Conservation (phyloP, 1,140 invertebrate species). For the Ceratitis capitata region DNA sequence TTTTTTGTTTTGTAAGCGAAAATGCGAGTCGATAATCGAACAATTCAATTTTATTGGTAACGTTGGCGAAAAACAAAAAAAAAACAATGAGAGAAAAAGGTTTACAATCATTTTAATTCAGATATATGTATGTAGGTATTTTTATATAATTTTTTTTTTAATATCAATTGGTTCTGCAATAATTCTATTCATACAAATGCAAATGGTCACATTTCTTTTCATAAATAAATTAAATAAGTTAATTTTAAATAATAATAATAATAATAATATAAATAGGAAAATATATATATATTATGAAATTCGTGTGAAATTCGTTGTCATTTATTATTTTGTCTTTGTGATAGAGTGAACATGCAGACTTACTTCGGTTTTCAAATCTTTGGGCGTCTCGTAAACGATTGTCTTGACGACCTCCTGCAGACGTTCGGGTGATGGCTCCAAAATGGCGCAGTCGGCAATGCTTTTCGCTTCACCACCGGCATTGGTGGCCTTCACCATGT, state of each 20-base stretch:
- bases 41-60: constrained; percentile 39
- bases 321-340: constrained; percentile 32
- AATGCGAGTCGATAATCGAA: constrained; percentile 40
- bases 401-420: constrained; percentile 76
- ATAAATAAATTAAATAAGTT: not conserved
- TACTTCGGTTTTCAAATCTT: constrained; percentile 64
- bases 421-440: constrained; percentile 75
- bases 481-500: constrained; percentile 78
- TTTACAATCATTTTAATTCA: constrained; percentile 54
- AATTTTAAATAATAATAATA: not conserved
- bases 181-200: constrained; percentile 30
- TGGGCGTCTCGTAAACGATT: constrained; percentile 70
- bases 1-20: too few relatives aligned
- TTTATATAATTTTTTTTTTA: constrained; percentile 42
- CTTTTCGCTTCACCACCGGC: constrained; percentile 80
- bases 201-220: constrained; percentile 41
- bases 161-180: constrained; percentile 44
- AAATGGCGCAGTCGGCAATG: constrained; percentile 79
- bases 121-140: constrained; percentile 39
- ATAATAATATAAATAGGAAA: not conserved
- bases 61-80: constrained; percentile 34
- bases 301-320: constrained; percentile 17
- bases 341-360: constrained; percentile 59
- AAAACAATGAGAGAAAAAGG: constrained; percentile 49
- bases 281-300: not conserved